Evolutionary conservation across 2,888 invertebrate species (phyloP).

Genomic region (Sceliomorpha sp.): DNA sequence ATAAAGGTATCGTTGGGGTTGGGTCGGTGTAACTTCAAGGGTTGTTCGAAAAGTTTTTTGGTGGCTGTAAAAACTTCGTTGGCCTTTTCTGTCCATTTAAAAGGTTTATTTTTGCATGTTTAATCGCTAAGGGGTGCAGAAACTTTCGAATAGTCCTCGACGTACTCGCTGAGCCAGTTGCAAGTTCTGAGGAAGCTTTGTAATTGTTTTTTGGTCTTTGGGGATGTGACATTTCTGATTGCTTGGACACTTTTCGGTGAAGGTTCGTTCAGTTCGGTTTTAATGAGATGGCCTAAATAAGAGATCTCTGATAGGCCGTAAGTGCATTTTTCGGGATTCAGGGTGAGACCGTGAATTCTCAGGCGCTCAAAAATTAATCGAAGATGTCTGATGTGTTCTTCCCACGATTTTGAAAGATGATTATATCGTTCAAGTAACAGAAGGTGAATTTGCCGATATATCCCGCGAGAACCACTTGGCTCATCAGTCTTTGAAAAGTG

Average conservation of each 20-base stretch:
- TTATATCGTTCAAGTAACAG: no score
- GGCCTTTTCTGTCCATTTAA: no score
- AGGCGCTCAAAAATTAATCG: no score
- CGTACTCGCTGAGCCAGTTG: slow-evolving; percentile 15
- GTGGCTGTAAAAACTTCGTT: not conserved
- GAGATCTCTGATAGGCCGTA: not conserved
- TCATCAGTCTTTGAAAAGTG: no score
- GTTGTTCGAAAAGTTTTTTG: not conserved
- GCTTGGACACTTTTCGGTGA: not conserved
- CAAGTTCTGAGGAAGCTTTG: slow-evolving; percentile 16
- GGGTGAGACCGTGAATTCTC: no score
- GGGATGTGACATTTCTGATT: not conserved
- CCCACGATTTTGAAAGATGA: no score
- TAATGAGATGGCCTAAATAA: slow-evolving; percentile 2
- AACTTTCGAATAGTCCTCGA: not conserved
- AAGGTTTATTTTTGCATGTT: not conserved
- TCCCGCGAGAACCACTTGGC: no score
- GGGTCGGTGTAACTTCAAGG: no score
- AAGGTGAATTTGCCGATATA: no score
- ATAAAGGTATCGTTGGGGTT: not conserved
- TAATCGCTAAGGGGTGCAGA: not conserved
- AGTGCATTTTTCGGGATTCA: no score
- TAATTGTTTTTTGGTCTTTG: slow-evolving; percentile 5
- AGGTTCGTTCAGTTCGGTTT: slow-evolving; percentile 5
- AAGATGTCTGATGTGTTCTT: no score